phyloP scores from a whole-genome alignment of 2,113 vertebrate genomes.

The Speoplatyrhinus poulsoni region DNA sequence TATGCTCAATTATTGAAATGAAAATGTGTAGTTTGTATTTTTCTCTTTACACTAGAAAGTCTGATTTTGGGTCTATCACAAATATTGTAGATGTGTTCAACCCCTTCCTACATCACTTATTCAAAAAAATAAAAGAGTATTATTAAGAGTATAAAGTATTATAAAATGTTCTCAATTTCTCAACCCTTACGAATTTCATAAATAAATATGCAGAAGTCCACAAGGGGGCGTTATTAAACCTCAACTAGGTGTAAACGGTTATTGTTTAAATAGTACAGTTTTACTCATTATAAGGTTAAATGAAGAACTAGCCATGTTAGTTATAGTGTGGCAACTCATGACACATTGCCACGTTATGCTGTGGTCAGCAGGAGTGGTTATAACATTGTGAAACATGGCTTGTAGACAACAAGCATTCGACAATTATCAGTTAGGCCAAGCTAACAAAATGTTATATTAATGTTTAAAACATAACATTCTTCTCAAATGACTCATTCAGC shows the following conservation, averaged over 20 bases:
- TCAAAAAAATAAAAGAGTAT: background rate
- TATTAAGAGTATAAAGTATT: too few relatives aligned
- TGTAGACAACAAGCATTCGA: background rate
- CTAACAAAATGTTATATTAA: background rate
- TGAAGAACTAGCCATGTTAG: background rate
- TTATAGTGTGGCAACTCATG: background rate
- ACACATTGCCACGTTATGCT: background rate
- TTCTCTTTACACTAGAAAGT: background rate
- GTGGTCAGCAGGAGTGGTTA: background rate
- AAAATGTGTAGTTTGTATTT: background rate
- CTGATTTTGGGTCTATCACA: background rate
- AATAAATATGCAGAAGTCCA: background rate
- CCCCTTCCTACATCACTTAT: background rate
- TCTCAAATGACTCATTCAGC: background rate
- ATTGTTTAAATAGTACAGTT: background rate
- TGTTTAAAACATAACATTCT: background rate
- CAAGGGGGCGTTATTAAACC: constrained; percentile 23
- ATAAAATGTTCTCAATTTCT: too few relatives aligned
- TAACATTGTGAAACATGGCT: background rate
- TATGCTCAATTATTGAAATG: constrained; percentile 2
- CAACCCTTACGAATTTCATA: background rate
- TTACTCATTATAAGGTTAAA: background rate
- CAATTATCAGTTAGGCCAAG: background rate
- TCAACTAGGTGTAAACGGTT: background rate
- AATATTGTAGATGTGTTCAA: background rate